Percentiles rank a stretch among this genome's conserved stretches.
Conservation (phyloP, 2,797 vertebrate genomes). For the Limosa lapponica region DNA sequence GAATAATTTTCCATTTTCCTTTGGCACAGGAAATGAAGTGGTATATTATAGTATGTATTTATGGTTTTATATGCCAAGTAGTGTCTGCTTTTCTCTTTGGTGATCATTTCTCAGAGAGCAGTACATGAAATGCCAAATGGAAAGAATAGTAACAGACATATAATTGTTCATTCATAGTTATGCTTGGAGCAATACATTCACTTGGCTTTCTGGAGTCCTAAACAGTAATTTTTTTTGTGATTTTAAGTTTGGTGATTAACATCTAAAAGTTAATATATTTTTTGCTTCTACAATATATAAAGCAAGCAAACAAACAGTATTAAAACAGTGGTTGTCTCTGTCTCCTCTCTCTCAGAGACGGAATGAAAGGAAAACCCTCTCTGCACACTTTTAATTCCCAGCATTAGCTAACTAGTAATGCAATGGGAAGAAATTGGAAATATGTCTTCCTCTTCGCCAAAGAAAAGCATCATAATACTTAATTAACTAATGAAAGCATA, state of each 20-base stretch:
- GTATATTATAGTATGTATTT: not conserved
- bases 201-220: not conserved
- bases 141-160: not conserved
- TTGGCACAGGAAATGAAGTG: not conserved
- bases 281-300: not conserved
- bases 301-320: not conserved
- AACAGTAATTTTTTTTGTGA: not conserved
- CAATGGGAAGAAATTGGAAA: not conserved
- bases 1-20: not conserved
- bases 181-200: not conserved
- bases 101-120: not conserved
- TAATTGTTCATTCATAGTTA: not conserved
- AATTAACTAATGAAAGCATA: not conserved
- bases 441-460: not conserved
- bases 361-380: not conserved
- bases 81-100: not conserved
- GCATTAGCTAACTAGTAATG: not conserved
- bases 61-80: not conserved
- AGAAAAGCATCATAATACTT: not conserved
- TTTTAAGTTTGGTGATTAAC: not conserved
- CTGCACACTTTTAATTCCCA: not conserved
- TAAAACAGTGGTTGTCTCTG: not conserved
- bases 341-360: not conserved
- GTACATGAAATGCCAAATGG: not conserved
- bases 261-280: not conserved